These are phyloP conservation scores for Columba guinea DNA, from an alignment of 2,797 vertebrate species.

Conservation along the genomic window DNA sequence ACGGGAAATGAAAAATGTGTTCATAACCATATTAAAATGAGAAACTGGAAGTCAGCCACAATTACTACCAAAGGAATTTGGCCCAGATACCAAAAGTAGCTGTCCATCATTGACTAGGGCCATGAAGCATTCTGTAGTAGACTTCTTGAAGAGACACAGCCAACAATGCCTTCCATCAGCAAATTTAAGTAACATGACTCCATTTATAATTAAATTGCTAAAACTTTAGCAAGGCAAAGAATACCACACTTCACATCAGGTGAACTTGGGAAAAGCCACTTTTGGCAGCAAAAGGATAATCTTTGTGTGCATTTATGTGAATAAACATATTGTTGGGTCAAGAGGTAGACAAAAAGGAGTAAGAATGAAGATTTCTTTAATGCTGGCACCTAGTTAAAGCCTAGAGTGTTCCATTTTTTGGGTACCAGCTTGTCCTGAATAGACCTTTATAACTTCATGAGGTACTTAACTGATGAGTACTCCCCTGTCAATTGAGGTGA, in stretches of 20 bases:
- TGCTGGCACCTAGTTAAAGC: neutral
- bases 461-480: neutral
- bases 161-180: neutral
- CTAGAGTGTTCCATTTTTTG: neutral
- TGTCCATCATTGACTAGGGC: neutral
- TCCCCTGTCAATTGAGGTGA: neutral
- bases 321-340: neutral
- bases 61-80: conserved; percentile 33
- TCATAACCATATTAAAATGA: neutral
- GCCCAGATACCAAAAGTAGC: conserved; percentile 16
- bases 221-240: neutral
- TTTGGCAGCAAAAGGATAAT: neutral
- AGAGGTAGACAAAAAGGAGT: neutral
- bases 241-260: neutral
- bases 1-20: conserved; percentile 44
- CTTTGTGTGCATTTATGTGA: neutral
- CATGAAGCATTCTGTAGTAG: neutral
- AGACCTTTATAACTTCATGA: neutral
- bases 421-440: neutral
- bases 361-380: neutral
- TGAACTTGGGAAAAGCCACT: neutral
- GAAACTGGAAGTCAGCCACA: conserved; percentile 1
- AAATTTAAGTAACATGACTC: neutral
- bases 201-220: neutral
- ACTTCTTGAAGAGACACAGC: neutral